Evolutionary conservation across 2,888 invertebrate species (phyloP), one percentile per base, ranked within the genome.

Genomic region (Sarcophaga carnaria): DNA sequence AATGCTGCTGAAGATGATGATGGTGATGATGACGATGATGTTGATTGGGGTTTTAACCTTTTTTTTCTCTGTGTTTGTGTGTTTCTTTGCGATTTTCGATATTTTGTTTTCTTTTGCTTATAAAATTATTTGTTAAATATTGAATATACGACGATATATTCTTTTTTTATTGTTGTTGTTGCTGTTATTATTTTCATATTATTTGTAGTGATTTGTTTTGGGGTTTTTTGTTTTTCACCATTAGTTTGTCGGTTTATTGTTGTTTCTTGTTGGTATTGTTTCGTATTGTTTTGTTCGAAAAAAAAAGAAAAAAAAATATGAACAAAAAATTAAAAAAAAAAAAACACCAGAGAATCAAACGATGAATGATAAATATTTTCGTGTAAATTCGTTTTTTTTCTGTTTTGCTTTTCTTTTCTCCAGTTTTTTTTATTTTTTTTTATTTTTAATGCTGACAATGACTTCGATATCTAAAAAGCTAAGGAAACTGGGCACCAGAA

Each of bases 301-400:
- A 25, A 25, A 25, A 27, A 4, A 20, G 20, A 1, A 45, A 66
- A 12, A 54, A 17, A 54, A 54, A 14, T 62, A 66, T 22, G 17
- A 67, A 66, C 14, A 72, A 69, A 62, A 69, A 72, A 72, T 25
- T 69, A 3, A 0, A 25, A 71, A 12, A 71, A 12, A 54, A 54
- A 54, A 14, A 14, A 4, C n/a, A 6, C 60, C 17, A 54, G 54
- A 54, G 54, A 54, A 76, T 67, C 66, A 66, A 76, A 59, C 83
- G 88, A 88, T 88, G 79, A 77, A 80, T 77, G 83, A 85, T 85
- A 80, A 88, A 84, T 64, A 85, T 80, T 88, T 78, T 85, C 83
- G 84, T 85, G 86, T 83, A 81, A 70, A 81, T 72, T 59, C 49
- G 37, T 70, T 70, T n/a, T 47, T 85, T 77, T 72, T 71, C 22